Base-by-base conservation (phyloP, 2,797 vertebrate genomes). In the Platalea minor region DNA sequence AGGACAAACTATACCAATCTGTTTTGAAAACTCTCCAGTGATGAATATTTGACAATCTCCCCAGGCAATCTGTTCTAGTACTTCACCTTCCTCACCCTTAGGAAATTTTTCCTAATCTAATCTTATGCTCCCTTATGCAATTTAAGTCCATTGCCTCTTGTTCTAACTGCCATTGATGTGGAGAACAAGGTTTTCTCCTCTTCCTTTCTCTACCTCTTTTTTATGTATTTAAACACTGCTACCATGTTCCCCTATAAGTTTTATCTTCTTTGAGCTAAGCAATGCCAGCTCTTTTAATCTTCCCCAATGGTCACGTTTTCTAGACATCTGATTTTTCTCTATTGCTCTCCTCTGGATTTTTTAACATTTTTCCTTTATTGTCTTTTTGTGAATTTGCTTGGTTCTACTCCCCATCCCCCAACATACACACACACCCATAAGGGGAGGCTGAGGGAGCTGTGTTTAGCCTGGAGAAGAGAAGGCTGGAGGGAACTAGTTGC, bases 51-150 rank as follows among this genome's bases (percentile, higher is more conserved):
- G 26, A 86, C 56, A 48, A n/a, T 46, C 9, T 91, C 64, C 46
- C 29, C 39, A 67, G 65, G 57, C 57, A 85, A 85, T 67, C 53
- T 72, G 13, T 84, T 93, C 29, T 56, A 63, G 14, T 70, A 61
- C 46, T 85, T 85, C 54, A 80, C 24, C 46, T 77, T 69, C 35
- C 51, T 80, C 54, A 80, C 53, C 45, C 39, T 60, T 72, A 85
- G 45, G 60, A 96, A 43, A 23, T 63, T 76, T 88, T 91, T 95
- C 48, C 54, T 91, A 79, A 85, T 69, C 65, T 79, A 88, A 65
- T 57, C 33, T 75, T 85, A 64, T 39, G 24, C 21, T 90, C 21
- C 26, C 18, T 77, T 68, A 48, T 41, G 31, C 15, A 51, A 77
- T 79, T 79, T 79, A 73, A 65, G 28, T 69, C 24, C 46, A 54